Evolutionary conservation across 2,797 vertebrate genomes (phyloP).

Genomic region (Sciurus carolinensis): DNA sequence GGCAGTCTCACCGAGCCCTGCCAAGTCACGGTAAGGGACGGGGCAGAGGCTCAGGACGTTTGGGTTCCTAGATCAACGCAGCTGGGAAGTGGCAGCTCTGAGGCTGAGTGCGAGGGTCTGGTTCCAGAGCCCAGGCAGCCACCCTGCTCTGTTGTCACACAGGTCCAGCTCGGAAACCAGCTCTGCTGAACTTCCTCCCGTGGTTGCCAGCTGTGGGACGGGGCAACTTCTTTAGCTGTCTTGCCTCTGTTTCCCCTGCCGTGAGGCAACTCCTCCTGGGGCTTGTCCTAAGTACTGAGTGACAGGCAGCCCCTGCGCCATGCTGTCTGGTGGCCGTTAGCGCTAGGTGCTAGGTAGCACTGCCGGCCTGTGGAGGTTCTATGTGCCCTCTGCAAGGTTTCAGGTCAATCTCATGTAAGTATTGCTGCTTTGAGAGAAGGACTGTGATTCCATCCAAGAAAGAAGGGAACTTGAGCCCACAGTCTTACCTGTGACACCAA

Average conservation of each 20-base stretch:
- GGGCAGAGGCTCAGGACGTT: not conserved
- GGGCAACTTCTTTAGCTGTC: not conserved
- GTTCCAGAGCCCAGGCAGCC: fast-evolving
- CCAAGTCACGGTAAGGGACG: not conserved
- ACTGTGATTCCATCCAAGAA: not conserved
- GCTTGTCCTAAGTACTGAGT: not conserved
- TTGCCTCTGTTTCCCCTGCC: constrained; percentile 9
- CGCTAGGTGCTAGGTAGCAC: not conserved
- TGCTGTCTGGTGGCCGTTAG: not conserved
- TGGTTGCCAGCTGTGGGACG: too few species aligned
- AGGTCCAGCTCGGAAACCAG: too few species aligned
- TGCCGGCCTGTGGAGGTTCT: too few species aligned
- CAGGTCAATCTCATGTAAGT: not conserved
- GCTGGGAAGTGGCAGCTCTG: not conserved
- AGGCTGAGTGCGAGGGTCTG: not conserved
- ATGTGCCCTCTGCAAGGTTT: too few species aligned
- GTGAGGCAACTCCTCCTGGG: not conserved
- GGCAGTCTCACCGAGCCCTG: not conserved
- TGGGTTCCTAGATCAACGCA: not conserved
- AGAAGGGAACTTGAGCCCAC: not conserved
- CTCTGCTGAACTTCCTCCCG: too few species aligned
- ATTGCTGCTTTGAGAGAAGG: not conserved
- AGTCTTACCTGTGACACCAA: not conserved
- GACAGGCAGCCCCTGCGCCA: too few species aligned
- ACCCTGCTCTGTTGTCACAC: too few species aligned